These are phyloP conservation scores for Styela plicata DNA, from an alignment of 23 tunicate genomes.

Conservation along the genomic window DNA sequence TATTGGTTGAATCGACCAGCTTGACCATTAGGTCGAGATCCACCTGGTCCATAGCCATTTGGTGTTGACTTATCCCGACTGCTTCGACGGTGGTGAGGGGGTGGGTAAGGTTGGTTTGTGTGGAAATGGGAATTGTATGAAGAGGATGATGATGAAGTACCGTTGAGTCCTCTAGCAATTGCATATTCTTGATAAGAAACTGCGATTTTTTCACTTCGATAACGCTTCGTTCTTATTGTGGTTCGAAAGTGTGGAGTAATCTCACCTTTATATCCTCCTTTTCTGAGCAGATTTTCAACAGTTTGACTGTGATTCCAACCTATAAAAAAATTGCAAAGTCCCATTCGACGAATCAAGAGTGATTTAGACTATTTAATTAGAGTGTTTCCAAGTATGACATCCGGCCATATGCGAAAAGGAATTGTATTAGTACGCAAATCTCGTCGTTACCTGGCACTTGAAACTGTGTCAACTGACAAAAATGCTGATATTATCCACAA, in stretches of 20 bases:
- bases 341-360: no score
- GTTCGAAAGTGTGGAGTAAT: slow-evolving; percentile 50
- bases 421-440: no score
- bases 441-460: no score
- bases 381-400: no score
- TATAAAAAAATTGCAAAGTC: slow-evolving; percentile 4
- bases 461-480: no score
- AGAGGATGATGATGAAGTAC: neutral
- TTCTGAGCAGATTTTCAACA: slow-evolving; percentile 74
- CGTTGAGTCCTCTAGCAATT: slow-evolving; percentile 21
- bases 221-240: slow-evolving; percentile 46
- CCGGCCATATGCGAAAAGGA: no score
- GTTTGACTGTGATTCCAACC: slow-evolving; percentile 85
- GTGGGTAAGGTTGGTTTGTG: slow-evolving; percentile 24
- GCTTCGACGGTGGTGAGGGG: slow-evolving; percentile 28
- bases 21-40: slow-evolving; percentile 7
- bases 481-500: no score
- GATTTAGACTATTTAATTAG: no score
- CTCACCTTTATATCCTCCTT: slow-evolving; percentile 76
- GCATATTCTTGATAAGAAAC: slow-evolving; percentile 72
- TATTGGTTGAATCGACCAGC: neutral
- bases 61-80: slow-evolving; percentile 20
- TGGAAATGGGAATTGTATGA: slow-evolving; percentile 2
- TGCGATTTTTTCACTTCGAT: slow-evolving; percentile 73
- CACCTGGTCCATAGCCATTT: neutral